Base-by-base conservation (phyloP, 2,113 vertebrate genomes). In the Corvus cornix region DNA sequence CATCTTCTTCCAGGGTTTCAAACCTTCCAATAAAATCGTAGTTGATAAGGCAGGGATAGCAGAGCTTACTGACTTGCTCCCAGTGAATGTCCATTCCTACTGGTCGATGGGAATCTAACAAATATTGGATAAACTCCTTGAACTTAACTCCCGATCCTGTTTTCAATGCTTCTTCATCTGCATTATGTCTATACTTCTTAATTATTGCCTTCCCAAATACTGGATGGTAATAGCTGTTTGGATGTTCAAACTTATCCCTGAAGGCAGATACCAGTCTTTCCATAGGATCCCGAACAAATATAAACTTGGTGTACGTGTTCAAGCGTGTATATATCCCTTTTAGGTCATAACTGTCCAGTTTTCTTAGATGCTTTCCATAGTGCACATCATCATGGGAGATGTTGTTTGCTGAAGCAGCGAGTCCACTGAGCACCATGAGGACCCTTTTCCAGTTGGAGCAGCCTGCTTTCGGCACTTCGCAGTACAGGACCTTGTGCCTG, bases 71-170 rank as follows among this genome's bases (percentile, higher is more conserved):
- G 64, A 98, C 97, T 67, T 97, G 97, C 52, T 98, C 98, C 98
- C 98, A 98, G 46, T 98, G 98, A 84, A 98, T 98, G 85, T 98
- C 98, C 98, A 98, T 98, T 70, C 98, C 98, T n/a, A 98, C 75
- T 7, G 98, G 98, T 44, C 97, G 97, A 55, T 95, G 97, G 5
- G 97, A 93, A 81, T 98, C 98, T 70, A 98, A 88, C 37, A 98
- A 58, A 68, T 98, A 98, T 3, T 93, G 96, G 68, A 98, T 82
- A 14, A 98, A 98, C 35, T 98, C 98, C 72, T 91, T 97, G 94
- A 98, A 98, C 46, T 86, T 98, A 33, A 98, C 98, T 64, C 98
- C 98, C 0, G 98, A 98, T 33, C 98, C 98, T n/a, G 97, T 98
- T 75, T 89, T 96, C 89, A 98, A 37, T 44, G 97, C 96, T 58